Evolutionary conservation across 2,113 vertebrate species (phyloP).

Genomic region (Cochlearius cochlearius): DNA sequence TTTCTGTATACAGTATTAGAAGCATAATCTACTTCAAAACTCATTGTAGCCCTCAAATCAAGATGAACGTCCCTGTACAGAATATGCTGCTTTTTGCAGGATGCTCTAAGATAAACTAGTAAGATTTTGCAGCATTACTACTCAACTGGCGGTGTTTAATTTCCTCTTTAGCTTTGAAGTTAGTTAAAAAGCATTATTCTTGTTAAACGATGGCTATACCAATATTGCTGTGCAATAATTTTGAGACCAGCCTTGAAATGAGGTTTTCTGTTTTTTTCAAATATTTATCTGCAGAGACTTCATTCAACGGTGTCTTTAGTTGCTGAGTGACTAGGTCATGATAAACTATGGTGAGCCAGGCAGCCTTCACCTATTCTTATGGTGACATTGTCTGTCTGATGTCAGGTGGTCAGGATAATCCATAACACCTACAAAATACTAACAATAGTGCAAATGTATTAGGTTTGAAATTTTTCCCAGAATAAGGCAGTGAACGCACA

Average conservation of each 20-base stretch:
- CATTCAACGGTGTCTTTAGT: rapidly evolving
- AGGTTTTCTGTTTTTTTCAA: neutral
- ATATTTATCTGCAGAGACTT: neutral
- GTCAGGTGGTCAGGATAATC: neutral
- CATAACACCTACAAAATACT: neutral
- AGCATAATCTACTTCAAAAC: neutral
- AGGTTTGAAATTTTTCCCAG: neutral
- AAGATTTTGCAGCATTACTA: neutral
- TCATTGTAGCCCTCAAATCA: neutral
- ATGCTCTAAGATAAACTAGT: neutral
- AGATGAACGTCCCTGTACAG: no score
- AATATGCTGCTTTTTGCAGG: neutral
- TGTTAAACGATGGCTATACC: neutral
- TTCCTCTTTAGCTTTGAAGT: neutral
- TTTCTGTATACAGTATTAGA: neutral
- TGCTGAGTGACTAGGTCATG: neutral
- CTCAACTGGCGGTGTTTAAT: neutral
- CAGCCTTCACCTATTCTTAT: neutral
- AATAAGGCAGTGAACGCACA: neutral
- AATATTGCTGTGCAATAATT: neutral
- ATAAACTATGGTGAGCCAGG: neutral
- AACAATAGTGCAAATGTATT: neutral
- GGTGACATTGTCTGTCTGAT: neutral
- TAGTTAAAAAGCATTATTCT: neutral
- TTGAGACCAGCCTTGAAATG: neutral